Evolutionary conservation across 2,113 vertebrate genomes (phyloP), one percentile per base, ranked within the genome.

Genomic region (Lasiurus borealis): DNA sequence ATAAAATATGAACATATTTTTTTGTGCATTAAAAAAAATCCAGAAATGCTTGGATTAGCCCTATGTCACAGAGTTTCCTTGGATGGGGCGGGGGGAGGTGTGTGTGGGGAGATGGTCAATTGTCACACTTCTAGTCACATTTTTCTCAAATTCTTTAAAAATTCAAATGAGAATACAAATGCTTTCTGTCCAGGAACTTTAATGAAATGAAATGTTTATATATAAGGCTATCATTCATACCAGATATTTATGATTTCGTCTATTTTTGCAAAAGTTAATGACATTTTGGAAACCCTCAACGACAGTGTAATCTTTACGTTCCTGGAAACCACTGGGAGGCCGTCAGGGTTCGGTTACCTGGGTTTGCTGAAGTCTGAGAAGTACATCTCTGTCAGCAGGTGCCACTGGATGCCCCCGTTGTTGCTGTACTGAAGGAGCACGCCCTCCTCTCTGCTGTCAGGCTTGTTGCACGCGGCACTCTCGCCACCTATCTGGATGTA

Each of bases 321-420:
- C 19, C 18, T 48, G n/a, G 52, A 59, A 54, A 23, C 12, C 31
- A 23, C 8, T 0, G 27, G 69, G n/a, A 54, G 50, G 36, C 9
- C 71, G 10, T 0, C 1, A 0, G 64, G 5, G 48, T n/a, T 69
- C 36, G 52, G 34, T 86, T 98, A 99, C 99, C 99, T 99, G 85
- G 99, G 99, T 89, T 99, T 99, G 96, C 98, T 99, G 98, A 99
- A 99, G 98, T 99, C 99, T 21, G 99, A 99, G 98, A 99, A 99
- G 98, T 99, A 99, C 99, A 99, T 99, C 98, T 99, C 99, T 15
- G 99, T 99, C 6, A 99, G 99, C 44, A 99, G 98, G 54, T 99
- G 99, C 99, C 99, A 99, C 98, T 98, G 99, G 97, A 99, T 99
- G 25, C 99, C 99, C 0, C 99, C 99, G 0, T 99, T 99, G 54